Base-by-base conservation (phyloP, 2,113 vertebrate species). In the Solea senegalensis region DNA sequence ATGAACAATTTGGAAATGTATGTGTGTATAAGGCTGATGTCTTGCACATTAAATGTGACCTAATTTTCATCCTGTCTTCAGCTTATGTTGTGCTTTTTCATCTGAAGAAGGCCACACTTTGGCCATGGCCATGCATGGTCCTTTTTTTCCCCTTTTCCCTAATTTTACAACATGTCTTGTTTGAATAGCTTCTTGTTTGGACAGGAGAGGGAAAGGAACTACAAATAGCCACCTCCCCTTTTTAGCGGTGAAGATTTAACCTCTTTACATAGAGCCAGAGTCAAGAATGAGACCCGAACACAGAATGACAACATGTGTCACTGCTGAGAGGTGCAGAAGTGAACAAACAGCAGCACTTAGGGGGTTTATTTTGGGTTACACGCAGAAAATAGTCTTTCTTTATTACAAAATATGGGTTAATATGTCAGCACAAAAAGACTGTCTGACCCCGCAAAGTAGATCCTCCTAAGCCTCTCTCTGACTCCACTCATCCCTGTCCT, bases 201-300 rank as follows among this genome's bases (percentile, higher is more conserved):
- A 75, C 78, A 78, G 74, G 60, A 58, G 64, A 76, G 72, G 59
- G 79, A 63, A 15, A 78, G 65, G 65, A 74, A 84, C 75, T 67
- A 83, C 88, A 87, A 90, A 92, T 66, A 80, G 79, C 70, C 61
- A 15, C 51, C 72, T 69, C 74, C 74, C 16, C 65, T 83, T 72
- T 53, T 78, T 76, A 80, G 27, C 78, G 28, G 77, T 50, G 16
- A 72, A 78, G 84, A 85, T 82, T 85, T 84, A 83, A 72, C 50
- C 74, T 56, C 56, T 65, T 59, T 54, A 69, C 70, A 52, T 57
- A 65, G 14, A 15, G 7, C 48, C 28, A 12, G 52, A 78, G 58
- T 26, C 56, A 27, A 16, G 15, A 53, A 27, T 8, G 41, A 66
- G 43, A 54, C 50, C 51, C 50, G 41, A 34, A 34, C 54, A 6